Percentiles rank a stretch among this genome's conserved stretches.
phyloP scores from a whole-genome alignment of 1,140 invertebrate genomes.

The Drosophila triauraria region DNA sequence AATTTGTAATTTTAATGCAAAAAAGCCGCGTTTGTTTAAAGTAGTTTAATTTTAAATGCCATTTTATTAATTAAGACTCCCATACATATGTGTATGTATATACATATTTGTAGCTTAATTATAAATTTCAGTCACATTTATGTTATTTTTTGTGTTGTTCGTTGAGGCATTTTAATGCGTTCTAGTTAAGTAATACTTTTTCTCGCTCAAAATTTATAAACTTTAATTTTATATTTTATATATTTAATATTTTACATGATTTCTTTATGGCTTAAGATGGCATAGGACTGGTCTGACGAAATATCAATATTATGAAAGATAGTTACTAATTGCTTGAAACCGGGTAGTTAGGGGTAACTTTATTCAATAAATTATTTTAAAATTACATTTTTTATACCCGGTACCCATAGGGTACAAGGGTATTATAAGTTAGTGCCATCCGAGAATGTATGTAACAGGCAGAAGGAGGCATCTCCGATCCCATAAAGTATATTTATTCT shows the following conservation, averaged over 20 bases:
- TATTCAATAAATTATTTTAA: no score
- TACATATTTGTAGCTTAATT: slow-evolving; percentile 27
- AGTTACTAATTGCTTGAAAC: no score
- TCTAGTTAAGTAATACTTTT: neutral
- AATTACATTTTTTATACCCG: no score
- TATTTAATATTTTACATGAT: no score
- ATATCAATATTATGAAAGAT: neutral
- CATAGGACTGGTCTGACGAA: neutral
- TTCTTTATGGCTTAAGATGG: neutral
- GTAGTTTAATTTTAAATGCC: slow-evolving; percentile 63
- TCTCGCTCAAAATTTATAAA: neutral
- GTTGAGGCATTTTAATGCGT: neutral
- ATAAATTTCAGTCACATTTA: slow-evolving; percentile 49
- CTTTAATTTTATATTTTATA: no score
- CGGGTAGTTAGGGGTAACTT: no score
- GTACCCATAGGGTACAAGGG: no score
- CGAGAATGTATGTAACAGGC: no score
- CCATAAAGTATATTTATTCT: no score
- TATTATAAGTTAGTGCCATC: no score
- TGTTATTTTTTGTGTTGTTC: slow-evolving; percentile 18
- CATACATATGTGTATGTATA: slow-evolving; percentile 3
- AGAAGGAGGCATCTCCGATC: no score
- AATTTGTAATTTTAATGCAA: slow-evolving; percentile 43
- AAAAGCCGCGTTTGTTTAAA: slow-evolving; percentile 20
- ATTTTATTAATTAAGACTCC: slow-evolving; percentile 64